Evolutionary conservation across 2,797 vertebrate species (phyloP).

Genomic region (Podargus strigoides): DNA sequence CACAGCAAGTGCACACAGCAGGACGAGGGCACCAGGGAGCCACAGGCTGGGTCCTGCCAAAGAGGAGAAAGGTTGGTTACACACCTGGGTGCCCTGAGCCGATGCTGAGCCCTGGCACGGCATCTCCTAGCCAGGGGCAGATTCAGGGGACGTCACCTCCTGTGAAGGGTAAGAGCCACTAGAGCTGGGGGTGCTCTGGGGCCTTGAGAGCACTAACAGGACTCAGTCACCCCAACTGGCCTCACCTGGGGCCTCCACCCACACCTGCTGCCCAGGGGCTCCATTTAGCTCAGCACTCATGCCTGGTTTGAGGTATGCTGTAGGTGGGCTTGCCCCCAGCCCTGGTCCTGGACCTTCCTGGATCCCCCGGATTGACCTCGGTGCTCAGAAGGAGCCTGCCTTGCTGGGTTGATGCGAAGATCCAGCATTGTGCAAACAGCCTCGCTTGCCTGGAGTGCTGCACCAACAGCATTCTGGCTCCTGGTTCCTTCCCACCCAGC

Average conservation of each 20-base stretch:
- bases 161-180: neutral
- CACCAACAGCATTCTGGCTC: neutral
- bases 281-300: neutral
- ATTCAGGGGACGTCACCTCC: neutral
- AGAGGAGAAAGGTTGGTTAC: neutral
- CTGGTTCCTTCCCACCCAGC: neutral
- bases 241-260: neutral
- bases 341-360: neutral
- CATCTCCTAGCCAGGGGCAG: neutral
- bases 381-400: neutral
- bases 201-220: neutral
- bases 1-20: neutral
- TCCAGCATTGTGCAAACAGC: neutral
- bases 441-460: neutral
- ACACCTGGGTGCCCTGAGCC: neutral
- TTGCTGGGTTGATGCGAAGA: neutral
- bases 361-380: fast-evolving
- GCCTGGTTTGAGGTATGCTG: neutral
- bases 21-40: neutral
- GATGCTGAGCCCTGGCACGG: neutral
- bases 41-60: neutral
- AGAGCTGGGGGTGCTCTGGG: neutral
- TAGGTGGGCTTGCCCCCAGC: neutral
- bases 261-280: neutral
- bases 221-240: fast-evolving